Percentiles rank a stretch among this genome's conserved stretches.
phyloP scores from a whole-genome alignment of 2,113 vertebrate genomes.

The Corythornis madagascariensis region DNA sequence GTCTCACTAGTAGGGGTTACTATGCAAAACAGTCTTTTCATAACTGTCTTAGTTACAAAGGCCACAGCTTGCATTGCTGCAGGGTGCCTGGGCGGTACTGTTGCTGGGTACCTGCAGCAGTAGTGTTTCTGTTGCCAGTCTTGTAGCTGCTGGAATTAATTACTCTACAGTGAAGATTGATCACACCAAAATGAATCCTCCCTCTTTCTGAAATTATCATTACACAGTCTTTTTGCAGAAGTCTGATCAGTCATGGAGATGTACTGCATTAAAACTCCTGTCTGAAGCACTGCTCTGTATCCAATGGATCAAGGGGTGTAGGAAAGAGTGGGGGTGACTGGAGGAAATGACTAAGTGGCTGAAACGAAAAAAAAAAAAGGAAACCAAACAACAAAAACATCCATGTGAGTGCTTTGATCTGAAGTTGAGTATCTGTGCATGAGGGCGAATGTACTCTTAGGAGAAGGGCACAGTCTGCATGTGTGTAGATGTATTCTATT shows the following conservation, averaged over 20 bases:
- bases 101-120: neutral
- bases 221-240: neutral
- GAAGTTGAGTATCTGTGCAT: neutral
- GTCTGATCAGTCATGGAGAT: neutral
- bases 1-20: neutral
- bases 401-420: constrained; percentile 25
- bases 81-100: neutral
- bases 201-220: neutral
- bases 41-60: neutral
- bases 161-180: neutral
- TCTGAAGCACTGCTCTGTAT: neutral
- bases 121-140: neutral
- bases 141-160: neutral
- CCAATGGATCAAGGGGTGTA: neutral
- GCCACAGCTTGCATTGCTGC: neutral
- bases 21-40: neutral
- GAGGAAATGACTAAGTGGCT: neutral
- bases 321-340: neutral
- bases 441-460: neutral
- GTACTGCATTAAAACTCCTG: neutral
- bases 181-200: neutral
- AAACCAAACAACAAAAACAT: neutral
- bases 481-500: constrained; percentile 22
- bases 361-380: neutral
- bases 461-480: neutral